Evolutionary conservation across 1,140 invertebrate species (phyloP).

Genomic region (Anadara kagoshimensis): DNA sequence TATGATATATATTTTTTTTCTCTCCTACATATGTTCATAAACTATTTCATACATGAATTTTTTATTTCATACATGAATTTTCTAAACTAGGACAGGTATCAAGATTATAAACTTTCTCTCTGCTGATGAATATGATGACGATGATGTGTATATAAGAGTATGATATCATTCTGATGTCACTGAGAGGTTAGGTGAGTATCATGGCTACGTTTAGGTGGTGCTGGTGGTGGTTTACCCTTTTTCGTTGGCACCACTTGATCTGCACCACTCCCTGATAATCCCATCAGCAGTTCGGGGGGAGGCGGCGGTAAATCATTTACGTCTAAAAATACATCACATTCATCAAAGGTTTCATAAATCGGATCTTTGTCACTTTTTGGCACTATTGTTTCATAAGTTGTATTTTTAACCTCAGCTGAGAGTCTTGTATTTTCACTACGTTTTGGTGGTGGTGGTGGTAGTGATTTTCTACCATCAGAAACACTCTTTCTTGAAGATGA

Average conservation of each 20-base stretch:
- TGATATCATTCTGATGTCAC: slow-evolving; percentile 2
- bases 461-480: slow-evolving; percentile 27
- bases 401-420: slow-evolving; percentile 42
- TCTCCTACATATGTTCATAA: no score
- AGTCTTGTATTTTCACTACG: slow-evolving; percentile 65
- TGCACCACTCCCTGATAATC: slow-evolving; percentile 45
- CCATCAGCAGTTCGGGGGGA: slow-evolving; percentile 66
- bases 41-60: no score
- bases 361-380: slow-evolving; percentile 49
- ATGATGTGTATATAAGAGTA: no score
- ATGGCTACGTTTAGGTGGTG: slow-evolving; percentile 62
- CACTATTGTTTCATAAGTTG: slow-evolving; percentile 35
- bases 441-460: slow-evolving; percentile 67
- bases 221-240: slow-evolving; percentile 58
- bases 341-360: slow-evolving; percentile 62
- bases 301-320: slow-evolving; percentile 68
- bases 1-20: no score
- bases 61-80: no score
- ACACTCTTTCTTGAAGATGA: slow-evolving; percentile 15
- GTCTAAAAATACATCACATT: slow-evolving; percentile 66
- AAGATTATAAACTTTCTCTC: no score
- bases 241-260: slow-evolving; percentile 28
- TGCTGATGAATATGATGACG: no score
- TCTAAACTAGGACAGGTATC: no score
- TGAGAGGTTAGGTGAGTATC: slow-evolving; percentile 58